A percentile compares a stretch with the other conserved stretches of the same genome.
Evolutionary conservation across 2,797 vertebrate genomes (phyloP).

Genomic region (Zalophus californianus): DNA sequence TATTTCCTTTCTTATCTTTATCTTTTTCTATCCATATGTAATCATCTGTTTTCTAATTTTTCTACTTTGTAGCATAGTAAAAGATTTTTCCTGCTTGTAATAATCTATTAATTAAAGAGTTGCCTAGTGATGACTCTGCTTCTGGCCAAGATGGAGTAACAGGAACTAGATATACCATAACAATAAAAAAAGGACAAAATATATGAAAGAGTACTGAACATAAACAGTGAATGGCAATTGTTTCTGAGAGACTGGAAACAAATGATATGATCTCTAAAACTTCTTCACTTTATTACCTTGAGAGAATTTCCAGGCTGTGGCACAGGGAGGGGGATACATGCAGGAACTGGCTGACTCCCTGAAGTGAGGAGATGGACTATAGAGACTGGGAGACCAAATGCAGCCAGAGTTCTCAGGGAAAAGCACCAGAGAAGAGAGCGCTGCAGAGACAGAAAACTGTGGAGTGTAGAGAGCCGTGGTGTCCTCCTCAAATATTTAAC

Average conservation of each 20-base stretch:
- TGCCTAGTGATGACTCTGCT: background rate
- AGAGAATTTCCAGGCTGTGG: background rate
- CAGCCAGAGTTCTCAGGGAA: background rate
- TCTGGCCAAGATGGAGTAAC: background rate
- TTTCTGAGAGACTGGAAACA: background rate
- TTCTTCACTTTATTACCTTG: background rate
- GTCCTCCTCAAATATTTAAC: background rate
- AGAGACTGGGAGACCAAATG: background rate
- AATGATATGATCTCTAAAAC: background rate
- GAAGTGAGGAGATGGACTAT: background rate
- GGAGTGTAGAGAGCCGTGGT: background rate
- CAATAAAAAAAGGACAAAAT: background rate
- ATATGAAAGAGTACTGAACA: background rate
- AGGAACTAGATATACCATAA: background rate
- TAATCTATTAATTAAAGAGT: background rate
- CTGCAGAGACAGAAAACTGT: background rate
- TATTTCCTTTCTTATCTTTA: background rate
- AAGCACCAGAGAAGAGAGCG: background rate
- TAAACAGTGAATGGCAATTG: background rate
- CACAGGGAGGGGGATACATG: fast-evolving
- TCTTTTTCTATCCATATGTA: background rate
- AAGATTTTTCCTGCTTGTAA: background rate
- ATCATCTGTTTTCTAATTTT: background rate
- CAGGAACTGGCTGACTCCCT: background rate
- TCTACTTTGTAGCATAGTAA: background rate